These are phyloP conservation scores for Mamestra brassicae DNA, from an alignment of 2,888 invertebrate genomes.

Conservation along the genomic window DNA sequence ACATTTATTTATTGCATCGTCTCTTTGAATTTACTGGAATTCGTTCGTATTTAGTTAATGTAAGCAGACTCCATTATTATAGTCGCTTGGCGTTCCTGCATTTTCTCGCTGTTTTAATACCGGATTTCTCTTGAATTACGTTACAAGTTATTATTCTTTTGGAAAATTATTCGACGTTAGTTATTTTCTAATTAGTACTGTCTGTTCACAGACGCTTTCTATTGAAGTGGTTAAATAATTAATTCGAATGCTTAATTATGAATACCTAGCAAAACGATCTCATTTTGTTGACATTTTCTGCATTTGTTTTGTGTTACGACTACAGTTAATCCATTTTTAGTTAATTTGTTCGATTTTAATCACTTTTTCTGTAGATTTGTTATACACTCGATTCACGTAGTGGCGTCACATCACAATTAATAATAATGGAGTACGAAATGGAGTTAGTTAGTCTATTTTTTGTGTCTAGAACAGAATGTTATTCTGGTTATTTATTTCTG, in stretches of 20 bases:
- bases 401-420: constrained; percentile 56
- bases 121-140: constrained; percentile 28
- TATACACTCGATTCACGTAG: neutral
- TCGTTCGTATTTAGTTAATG: constrained; percentile 67
- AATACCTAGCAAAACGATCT: constrained; percentile 16
- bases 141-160: neutral
- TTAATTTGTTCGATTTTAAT: neutral
- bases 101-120: constrained; percentile 41
- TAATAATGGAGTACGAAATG: constrained; percentile 46
- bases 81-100: constrained; percentile 75
- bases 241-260: constrained; percentile 34
- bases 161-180: neutral
- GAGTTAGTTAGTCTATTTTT: constrained; percentile 15
- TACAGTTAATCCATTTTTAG: neutral
- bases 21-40: constrained; percentile 15
- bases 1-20: neutral
- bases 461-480: neutral
- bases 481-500: constrained; percentile 38
- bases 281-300: constrained; percentile 46
- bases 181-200: neutral
- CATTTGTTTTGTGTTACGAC: constrained; percentile 12
- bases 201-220: neutral
- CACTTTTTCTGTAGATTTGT: neutral
- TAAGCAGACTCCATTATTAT: constrained; percentile 83
- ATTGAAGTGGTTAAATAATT: constrained; percentile 34